Evolutionary conservation across 2,888 invertebrate species (phyloP), one percentile per base, ranked within the genome.

Genomic region (Holacanthella duospinosa): DNA sequence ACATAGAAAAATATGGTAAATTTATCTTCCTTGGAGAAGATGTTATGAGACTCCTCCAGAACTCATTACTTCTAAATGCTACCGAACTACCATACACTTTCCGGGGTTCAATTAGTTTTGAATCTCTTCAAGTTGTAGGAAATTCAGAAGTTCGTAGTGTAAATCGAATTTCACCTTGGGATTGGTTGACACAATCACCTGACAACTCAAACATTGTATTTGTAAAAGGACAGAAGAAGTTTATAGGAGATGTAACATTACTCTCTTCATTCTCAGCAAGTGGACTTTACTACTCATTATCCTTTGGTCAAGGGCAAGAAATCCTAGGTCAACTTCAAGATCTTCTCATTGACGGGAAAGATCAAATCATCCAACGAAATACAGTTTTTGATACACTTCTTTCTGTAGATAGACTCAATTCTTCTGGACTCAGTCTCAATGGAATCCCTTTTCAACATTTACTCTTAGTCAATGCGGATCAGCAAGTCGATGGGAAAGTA

Each of bases 61-160:
- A 59, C n/a, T 4, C 43, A 21, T 21, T 59, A 9, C 59, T 28
- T 16, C 36, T 59, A 9, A 21, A 43, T n/a, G 59, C 59, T 6
- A 21, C 19, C 6, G 28, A 43, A 21, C 59, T 59, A 6, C 59
- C 59, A n/a, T 12, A 43, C 6, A 21, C 21, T 28, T 59, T 59
- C 28, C 59, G 59, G 6, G 59, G 59, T 6, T 36, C 29, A 26
- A n/a, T 59, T 27, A 44, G 2, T 3, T 59, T 59, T 44, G 59
- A 59, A 3, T 59, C 59, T 25, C 43, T 59, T 3, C 3, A 27
- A 3, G 59, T 59, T 4, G 3, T 25, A 6, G 59, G 28, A 43
- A 29, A 59, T 44, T 43, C 59, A 9, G 2, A 4, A 21, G 26
- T 59, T 4, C n/a, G 26, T 4, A 43, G 27, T 26, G 28, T 59